Evolutionary conservation across 2,888 invertebrate species (phyloP), one percentile per base, ranked within the genome.

Genomic region (Elysia crispata): DNA sequence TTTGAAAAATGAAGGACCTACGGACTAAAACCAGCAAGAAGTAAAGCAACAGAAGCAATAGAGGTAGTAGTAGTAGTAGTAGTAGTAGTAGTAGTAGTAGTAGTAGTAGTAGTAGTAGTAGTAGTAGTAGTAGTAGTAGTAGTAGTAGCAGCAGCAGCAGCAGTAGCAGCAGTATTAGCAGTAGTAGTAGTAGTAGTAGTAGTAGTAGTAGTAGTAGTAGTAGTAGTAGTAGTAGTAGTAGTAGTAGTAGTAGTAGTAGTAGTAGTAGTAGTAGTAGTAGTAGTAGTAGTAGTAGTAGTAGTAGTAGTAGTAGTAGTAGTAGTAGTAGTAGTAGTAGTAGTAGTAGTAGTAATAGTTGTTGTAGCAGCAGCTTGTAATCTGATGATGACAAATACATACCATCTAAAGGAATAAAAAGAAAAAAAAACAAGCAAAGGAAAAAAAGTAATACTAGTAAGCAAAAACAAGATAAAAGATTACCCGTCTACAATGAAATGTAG

Each of bases 201-300:
- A 79, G 79, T 74, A 73, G 79, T 74, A 73, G 79, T 74, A 79
- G 73, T 66, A 79, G 79, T 66, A 79, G 79, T 66, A 79, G 79
- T 74, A 79, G 79, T 74, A 74, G 66, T 64, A 76, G 79, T 66
- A 62, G 79, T 66, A 75, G 66, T 66, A 79, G 74, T 66, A 75
- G 79, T 54, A 79, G 79, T 33, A 64, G 75, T 33, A 64, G 79
- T 33, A 64, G 79, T 67, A 64, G 79, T 66, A 64, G 79, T 75
- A 75, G 79, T 66, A 64, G 79, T 50, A 79, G 79, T 66, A 75
- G 79, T 66, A 79, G 79, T 75, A 75, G 79, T 66, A 75, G 79
- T 75, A 75, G 79, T 75, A 79, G 79, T 75, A 64, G 79, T 66
- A 79, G 79, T 66, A 75, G 79, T 50, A 75, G 75, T 50, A 75